A percentile compares a stretch with the other conserved stretches of the same genome.
phyloP scores from a whole-genome alignment of 2,113 vertebrate genomes.

The Galbula dea region DNA sequence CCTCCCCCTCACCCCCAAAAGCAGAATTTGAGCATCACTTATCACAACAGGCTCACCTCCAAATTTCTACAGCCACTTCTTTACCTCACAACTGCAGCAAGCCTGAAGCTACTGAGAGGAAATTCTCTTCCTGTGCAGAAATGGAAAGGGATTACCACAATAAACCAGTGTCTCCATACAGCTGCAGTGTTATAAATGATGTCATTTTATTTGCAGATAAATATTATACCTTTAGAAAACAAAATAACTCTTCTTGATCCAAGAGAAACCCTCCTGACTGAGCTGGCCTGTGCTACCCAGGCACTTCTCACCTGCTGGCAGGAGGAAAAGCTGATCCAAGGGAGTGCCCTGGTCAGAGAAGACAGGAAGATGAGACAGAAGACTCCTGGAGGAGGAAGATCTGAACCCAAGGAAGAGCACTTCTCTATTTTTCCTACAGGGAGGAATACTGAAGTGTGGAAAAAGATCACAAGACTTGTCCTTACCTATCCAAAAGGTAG shows the following conservation, averaged over 20 bases:
- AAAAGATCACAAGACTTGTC: neutral
- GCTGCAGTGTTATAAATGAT: neutral
- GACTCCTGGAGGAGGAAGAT: neutral
- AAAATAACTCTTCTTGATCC: neutral
- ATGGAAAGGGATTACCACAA: neutral
- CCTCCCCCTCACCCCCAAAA: neutral
- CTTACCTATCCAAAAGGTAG: rapidly evolving
- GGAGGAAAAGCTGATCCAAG: neutral
- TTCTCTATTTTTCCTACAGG: neutral
- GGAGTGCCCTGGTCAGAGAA: neutral
- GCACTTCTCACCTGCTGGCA: neutral
- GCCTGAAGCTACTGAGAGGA: neutral
- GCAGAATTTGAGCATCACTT: neutral
- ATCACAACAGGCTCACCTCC: neutral
- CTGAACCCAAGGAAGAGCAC: neutral
- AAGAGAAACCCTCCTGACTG: neutral
- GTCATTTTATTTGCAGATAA: neutral
- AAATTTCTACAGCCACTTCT: neutral
- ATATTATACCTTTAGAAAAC: neutral
- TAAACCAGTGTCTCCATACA: neutral
- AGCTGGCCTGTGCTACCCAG: neutral
- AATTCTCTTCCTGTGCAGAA: neutral
- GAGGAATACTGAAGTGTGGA: neutral
- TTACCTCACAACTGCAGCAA: neutral
- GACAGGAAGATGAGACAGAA: too few relatives aligned